Base-by-base conservation (phyloP, 2,797 vertebrate genomes). In the Pseudochromis fuscus region DNA sequence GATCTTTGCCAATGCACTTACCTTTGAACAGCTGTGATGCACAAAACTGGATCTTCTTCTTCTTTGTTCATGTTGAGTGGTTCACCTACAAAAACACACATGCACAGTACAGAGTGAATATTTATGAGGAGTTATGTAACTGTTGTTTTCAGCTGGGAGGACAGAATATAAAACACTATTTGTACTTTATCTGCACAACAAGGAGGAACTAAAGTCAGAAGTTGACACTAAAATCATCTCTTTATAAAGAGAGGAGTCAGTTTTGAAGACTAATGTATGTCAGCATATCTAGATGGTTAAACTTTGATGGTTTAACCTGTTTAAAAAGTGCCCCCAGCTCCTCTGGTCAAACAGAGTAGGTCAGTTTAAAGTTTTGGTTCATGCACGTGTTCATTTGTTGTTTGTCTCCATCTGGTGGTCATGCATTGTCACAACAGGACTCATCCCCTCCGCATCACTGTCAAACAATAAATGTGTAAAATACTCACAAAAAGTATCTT, bases 351-450 rank as follows among this genome's bases (percentile, higher is more conserved):
- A 2, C 7, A 56, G 27, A 42, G 16, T 42, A 42, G 15, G 30
- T 45, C 2, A 1, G 3, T 15, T 33, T 5, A n/a, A 24, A 13
- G 16, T 16, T 42, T 35, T 51, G 1, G 3, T 21, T 18, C 10
- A 6, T 4, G 5, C 52, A 31, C 68, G 5, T 56, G 33, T 72
- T 70, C 33, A 18, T 45, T 67, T 64, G 58, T 48, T 51, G 13
- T 72, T 67, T 87, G 75, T 85, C 86, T 70, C 84, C 90, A 82
- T 81, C 89, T 83, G 66, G 81, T 89, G 90, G 72, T 40, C 13
- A 1, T 15, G 2, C 1, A 4, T 5, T 1, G 23, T 31, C 44
- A 63, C 6, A 55, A 44, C 61, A 50, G n/a, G 12, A 24, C 3
- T 18, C 40, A 37, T 4, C 16, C 2, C 35, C 5, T 37, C 35